Evolutionary conservation across 2,113 vertebrate genomes (phyloP), one percentile per base, ranked within the genome.

Genomic region (Lycaon pictus): DNA sequence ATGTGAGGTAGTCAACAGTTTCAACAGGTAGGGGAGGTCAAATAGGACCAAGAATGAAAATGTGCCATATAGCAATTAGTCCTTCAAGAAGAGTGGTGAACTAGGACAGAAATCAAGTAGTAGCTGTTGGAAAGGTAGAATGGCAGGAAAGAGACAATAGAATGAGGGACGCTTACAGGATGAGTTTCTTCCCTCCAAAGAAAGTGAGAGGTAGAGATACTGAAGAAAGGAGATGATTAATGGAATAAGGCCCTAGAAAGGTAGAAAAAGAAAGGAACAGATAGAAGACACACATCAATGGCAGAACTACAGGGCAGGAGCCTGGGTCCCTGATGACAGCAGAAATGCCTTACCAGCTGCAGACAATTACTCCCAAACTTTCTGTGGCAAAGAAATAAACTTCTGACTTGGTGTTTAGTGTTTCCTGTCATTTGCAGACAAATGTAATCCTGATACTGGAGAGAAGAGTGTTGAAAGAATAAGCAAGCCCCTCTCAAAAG

Each of bases 401-500:
- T 65, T 88, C 23, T 69, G 77, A 92, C 29, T 71, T 94, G 71
- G 63, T 79, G 7, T 55, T 96, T 89, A 55, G 32, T 56, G 27
- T 76, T 76, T 96, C 76, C 17, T 92, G 67, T 84, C 56, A 69
- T 87, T 76, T 90, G 12, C 63, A 90, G n/a, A 85, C 43, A 94
- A 81, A 88, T n/a, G 13, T 65, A 97, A 88, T 79, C 43, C 29
- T 95, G 58, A 80, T 25, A 80, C 1, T 77, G 55, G 65, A 93
- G 63, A 82, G 71, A 87, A 90, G 8, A n/a, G 5, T 43, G 2
- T 51, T 92, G 69, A 84, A 95, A 89, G 35, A 92, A 92, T 53
- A 93, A 86, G 62, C 62, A 96, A 85, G 76, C 53, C 32, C 12
- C 25, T 83, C 74, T 92, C 60, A 67, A 69, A 93, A 93, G 62